phyloP scores from a whole-genome alignment of 1,140 invertebrate genomes.

The Bicyclus anynana region DNA sequence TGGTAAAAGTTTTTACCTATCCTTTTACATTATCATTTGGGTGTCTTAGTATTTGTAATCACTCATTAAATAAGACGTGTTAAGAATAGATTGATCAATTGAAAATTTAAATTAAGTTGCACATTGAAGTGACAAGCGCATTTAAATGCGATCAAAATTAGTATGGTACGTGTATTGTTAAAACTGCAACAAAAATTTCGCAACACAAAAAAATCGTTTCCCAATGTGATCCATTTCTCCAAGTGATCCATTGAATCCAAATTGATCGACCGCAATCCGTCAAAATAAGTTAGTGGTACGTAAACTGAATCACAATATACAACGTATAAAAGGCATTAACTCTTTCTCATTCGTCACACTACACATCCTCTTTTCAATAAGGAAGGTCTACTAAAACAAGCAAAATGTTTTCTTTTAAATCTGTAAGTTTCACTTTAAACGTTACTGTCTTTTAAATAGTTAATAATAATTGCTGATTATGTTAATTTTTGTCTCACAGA shows the following conservation, averaged over 20 bases:
- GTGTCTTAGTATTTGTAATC: not conserved
- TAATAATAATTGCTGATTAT: constrained; percentile 8
- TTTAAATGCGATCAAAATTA: constrained; percentile 18
- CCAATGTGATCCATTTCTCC: constrained; percentile 72
- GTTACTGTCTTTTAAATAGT: too few species aligned
- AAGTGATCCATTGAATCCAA: constrained; percentile 59
- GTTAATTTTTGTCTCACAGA: constrained; percentile 35
- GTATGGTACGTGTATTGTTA: constrained; percentile 15
- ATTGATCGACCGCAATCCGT: constrained; percentile 57
- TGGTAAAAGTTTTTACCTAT: too few species aligned
- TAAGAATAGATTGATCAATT: not conserved
- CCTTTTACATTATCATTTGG: not conserved
- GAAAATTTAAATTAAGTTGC: not conserved
- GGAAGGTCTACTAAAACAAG: constrained; percentile 63
- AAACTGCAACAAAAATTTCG: constrained; percentile 42
- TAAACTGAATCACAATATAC: constrained; percentile 66
- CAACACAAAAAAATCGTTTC: constrained; percentile 55
- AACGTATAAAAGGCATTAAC: constrained; percentile 60
- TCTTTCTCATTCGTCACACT: constrained; percentile 55
- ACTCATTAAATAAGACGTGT: not conserved
- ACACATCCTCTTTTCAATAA: constrained; percentile 58
- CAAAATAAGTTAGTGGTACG: constrained; percentile 60
- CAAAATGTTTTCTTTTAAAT: constrained; percentile 73
- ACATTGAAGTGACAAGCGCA: not conserved
- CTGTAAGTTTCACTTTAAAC: constrained; percentile 46